Evolutionary conservation across 37 sponge, comb jelly and placozoan genomes (phyloP).

Genomic region (Cliona cf. orientalis): DNA sequence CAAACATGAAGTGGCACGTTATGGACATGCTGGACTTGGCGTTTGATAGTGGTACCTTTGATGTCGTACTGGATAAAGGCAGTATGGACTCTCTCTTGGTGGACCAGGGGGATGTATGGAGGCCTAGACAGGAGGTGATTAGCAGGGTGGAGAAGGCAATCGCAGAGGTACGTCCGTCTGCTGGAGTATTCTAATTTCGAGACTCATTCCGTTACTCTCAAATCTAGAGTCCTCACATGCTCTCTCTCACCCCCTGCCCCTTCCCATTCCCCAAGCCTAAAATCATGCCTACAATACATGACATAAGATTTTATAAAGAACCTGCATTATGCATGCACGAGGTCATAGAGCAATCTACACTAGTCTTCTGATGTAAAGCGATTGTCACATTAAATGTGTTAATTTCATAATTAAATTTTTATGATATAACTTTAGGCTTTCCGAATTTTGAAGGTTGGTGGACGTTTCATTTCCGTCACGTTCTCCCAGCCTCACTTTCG

Average conservation of each 20-base stretch:
- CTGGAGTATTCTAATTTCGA: too few relatives aligned
- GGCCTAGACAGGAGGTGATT: neutral
- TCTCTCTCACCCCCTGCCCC: too few relatives aligned
- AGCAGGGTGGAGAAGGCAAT: neutral
- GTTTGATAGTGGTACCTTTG: neutral
- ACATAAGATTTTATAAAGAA: neutral
- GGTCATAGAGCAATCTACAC: too few relatives aligned
- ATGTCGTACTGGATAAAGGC: neutral
- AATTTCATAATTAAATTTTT: neutral
- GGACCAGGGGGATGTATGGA: neutral
- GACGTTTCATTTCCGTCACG: neutral
- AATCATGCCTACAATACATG: too few relatives aligned
- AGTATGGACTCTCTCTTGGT: neutral
- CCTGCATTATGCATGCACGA: too few relatives aligned
- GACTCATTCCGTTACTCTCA: too few relatives aligned
- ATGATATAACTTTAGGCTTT: neutral
- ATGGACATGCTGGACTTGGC: neutral
- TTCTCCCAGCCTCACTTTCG: neutral
- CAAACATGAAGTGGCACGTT: neutral
- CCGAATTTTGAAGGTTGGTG: neutral
- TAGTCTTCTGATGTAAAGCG: too few relatives aligned
- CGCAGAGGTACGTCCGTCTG: neutral
- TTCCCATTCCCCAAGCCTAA: too few relatives aligned
- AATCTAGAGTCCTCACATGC: too few relatives aligned
- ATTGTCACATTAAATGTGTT: neutral